Conservation (phyloP, 2,113 vertebrate species). For the Podilymbus podiceps region DNA sequence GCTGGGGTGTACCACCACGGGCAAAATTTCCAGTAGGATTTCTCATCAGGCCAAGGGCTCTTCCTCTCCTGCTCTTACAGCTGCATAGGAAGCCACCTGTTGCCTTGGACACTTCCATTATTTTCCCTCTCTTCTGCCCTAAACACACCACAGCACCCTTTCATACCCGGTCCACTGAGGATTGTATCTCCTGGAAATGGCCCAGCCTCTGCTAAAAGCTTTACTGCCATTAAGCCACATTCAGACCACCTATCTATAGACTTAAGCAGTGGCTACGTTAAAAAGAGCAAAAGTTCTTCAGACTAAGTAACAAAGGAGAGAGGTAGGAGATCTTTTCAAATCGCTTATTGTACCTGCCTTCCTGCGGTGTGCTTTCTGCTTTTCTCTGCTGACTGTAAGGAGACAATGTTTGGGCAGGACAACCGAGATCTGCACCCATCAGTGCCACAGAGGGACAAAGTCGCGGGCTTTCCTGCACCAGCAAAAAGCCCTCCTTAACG, state of each 20-base stretch:
- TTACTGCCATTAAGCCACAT: background rate
- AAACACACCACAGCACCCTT: background rate
- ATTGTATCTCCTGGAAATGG: background rate
- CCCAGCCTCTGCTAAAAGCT: background rate
- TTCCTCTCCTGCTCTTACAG: background rate
- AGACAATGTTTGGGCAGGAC: background rate
- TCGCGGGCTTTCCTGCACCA: background rate
- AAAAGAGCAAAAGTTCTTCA: background rate
- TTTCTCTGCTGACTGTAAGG: background rate
- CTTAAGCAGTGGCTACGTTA: fast-evolving
- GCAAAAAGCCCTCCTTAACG: background rate
- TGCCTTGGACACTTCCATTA: background rate
- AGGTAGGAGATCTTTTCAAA: background rate
- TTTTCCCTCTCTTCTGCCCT: background rate
- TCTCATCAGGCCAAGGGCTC: background rate
- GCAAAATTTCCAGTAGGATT: background rate
- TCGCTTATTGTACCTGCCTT: background rate
- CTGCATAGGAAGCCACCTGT: background rate
- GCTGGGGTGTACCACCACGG: background rate
- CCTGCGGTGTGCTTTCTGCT: background rate
- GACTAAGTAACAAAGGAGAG: background rate
- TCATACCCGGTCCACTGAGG: background rate
- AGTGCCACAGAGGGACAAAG: background rate
- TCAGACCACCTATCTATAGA: background rate
- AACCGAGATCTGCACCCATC: background rate